Conservation (phyloP, 2,113 vertebrate genomes). For the Polyodon spathula region DNA sequence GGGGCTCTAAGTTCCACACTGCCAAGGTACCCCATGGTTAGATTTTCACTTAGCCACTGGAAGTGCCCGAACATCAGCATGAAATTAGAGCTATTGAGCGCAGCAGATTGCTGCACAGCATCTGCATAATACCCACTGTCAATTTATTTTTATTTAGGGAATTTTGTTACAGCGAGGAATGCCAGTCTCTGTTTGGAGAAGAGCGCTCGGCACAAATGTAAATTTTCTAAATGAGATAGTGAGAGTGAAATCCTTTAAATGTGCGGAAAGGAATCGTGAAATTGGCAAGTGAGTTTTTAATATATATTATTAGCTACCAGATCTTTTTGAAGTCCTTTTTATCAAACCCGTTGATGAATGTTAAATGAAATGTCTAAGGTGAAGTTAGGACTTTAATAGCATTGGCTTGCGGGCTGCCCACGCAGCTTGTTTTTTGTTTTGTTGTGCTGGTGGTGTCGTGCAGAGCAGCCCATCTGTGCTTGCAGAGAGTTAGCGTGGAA, state of each 20-base stretch:
- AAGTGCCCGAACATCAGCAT: background rate
- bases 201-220: constrained; percentile 1
- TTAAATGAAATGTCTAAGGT: background rate
- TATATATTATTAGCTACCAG: no score
- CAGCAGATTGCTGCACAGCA: constrained; percentile 7
- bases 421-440: constrained; percentile 20
- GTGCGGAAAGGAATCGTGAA: no score
- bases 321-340: no score
- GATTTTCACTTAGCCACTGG: background rate
- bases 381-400: constrained; percentile 17
- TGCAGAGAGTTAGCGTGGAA: constrained; percentile 18
- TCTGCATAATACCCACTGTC: constrained; percentile 1
- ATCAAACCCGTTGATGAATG: background rate
- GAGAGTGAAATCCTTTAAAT: background rate
- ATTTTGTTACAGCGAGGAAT: constrained; percentile 4
- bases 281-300: background rate
- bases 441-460: constrained; percentile 19
- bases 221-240: background rate
- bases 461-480: constrained; percentile 53
- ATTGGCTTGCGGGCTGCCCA: constrained; percentile 17
- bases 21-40: background rate
- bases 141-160: constrained; percentile 7
- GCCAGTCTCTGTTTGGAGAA: background rate
- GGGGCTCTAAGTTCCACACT: background rate
- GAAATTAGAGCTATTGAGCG: constrained; percentile 13